phyloP scores from a whole-genome alignment of 2,797 vertebrate genomes.

The Cygnus olor region DNA sequence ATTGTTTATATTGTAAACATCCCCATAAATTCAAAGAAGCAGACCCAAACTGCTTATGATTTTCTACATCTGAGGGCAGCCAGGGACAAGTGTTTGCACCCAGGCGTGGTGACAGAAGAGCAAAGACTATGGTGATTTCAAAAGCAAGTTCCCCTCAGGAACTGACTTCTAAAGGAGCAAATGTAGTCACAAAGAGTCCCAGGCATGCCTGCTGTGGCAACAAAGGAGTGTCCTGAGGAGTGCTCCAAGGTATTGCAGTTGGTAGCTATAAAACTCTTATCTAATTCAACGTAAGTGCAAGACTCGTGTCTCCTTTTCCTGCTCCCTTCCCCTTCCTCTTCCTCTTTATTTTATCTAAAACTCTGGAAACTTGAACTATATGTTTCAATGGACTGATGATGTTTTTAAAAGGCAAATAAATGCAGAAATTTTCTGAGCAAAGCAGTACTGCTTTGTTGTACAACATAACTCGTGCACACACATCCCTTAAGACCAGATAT shows the following conservation, averaged over 20 bases:
- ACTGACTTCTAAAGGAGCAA: not conserved
- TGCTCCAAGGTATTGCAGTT: not conserved
- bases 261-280: not conserved
- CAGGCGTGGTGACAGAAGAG: not conserved
- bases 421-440: not conserved
- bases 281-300: not conserved
- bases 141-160: not conserved
- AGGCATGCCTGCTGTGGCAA: not conserved
- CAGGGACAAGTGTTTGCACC: not conserved
- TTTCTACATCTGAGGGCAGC: not conserved
- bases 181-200: not conserved
- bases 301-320: not conserved
- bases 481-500: not conserved
- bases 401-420: not conserved
- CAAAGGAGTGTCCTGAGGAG: not conserved
- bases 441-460: fast-evolving
- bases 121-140: not conserved
- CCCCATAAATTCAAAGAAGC: not conserved
- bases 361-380: not conserved
- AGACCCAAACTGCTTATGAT: not conserved
- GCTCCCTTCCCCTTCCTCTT: not conserved
- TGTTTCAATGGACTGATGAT: not conserved
- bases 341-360: not conserved
- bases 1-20: not conserved
- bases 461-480: not conserved